Percentiles rank a stretch among this genome's conserved stretches.
phyloP scores from a whole-genome alignment of 2,797 vertebrate genomes.

The Anableps anableps region DNA sequence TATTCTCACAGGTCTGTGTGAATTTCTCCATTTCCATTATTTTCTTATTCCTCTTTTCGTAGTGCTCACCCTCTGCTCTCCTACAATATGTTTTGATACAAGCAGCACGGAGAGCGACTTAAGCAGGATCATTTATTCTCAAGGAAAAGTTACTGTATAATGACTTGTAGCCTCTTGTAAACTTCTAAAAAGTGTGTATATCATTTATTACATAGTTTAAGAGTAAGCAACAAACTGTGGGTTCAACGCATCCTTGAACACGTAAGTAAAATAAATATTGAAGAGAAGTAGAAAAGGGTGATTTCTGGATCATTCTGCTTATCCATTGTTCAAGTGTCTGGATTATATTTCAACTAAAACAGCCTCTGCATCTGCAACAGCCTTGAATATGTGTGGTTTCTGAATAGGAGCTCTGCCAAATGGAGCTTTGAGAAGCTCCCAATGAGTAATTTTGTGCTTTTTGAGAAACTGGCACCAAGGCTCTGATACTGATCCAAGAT shows the following conservation, averaged over 20 bases:
- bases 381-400: slow-evolving; percentile 53
- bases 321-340: slow-evolving; percentile 20
- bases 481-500: slow-evolving; percentile 36
- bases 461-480: slow-evolving; percentile 39
- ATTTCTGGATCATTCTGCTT: slow-evolving; percentile 12
- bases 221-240: not conserved
- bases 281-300: slow-evolving; percentile 2
- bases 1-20: slow-evolving; percentile 47
- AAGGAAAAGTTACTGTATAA: slow-evolving; percentile 27
- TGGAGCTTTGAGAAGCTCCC: slow-evolving; percentile 29
- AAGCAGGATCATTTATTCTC: slow-evolving; percentile 32
- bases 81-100: slow-evolving; percentile 54
- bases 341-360: slow-evolving; percentile 32
- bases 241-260: slow-evolving; percentile 13
- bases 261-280: slow-evolving; percentile 3
- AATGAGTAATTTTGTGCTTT: slow-evolving; percentile 50
- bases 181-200: not conserved
- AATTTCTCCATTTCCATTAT: slow-evolving; percentile 66
- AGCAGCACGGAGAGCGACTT: slow-evolving; percentile 24
- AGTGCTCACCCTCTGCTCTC: slow-evolving; percentile 42
- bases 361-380: slow-evolving; percentile 19
- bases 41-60: slow-evolving; percentile 54
- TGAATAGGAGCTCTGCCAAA: slow-evolving; percentile 37
- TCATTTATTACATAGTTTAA: slow-evolving; percentile 5
- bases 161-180: slow-evolving; percentile 9